Conservation (phyloP, 2,113 vertebrate genomes). For the Catagonus wagneri region DNA sequence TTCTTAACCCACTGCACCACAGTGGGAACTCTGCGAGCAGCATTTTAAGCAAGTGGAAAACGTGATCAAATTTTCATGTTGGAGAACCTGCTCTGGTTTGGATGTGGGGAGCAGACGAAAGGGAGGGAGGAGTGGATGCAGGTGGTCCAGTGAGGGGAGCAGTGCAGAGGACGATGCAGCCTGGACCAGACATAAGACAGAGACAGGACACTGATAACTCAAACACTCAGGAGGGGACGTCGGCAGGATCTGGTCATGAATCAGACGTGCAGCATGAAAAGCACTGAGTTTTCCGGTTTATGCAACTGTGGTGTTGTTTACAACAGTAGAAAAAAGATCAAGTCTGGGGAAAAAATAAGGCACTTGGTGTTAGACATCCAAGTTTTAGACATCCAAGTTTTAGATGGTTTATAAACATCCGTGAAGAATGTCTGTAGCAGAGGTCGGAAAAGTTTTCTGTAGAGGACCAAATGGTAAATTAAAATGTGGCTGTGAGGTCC, state of each 20-base stretch:
- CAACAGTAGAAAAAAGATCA: background rate
- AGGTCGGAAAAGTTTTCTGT: background rate
- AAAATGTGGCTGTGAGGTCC: too few species aligned
- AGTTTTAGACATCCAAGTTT: background rate
- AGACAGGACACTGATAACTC: background rate
- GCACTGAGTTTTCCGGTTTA: background rate
- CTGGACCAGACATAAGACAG: background rate
- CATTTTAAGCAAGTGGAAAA: too few species aligned
- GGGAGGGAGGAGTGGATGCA: background rate
- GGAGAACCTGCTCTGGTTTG: background rate
- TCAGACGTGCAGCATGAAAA: background rate
- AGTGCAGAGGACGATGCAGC: fast-evolving
- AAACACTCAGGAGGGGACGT: background rate
- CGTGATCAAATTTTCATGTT: background rate
- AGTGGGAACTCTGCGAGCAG: background rate
- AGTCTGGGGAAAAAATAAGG: background rate
- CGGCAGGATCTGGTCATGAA: too few species aligned
- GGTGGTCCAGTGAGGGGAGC: background rate
- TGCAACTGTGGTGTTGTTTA: background rate
- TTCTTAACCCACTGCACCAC: too few species aligned
- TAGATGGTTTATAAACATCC: background rate
- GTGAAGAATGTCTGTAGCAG: background rate
- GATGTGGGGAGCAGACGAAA: background rate
- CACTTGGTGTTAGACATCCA: background rate
- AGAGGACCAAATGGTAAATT: background rate